These are phyloP conservation scores for Apeira syringaria DNA, from an alignment of 2,888 invertebrate genomes.

Conservation along the genomic window DNA sequence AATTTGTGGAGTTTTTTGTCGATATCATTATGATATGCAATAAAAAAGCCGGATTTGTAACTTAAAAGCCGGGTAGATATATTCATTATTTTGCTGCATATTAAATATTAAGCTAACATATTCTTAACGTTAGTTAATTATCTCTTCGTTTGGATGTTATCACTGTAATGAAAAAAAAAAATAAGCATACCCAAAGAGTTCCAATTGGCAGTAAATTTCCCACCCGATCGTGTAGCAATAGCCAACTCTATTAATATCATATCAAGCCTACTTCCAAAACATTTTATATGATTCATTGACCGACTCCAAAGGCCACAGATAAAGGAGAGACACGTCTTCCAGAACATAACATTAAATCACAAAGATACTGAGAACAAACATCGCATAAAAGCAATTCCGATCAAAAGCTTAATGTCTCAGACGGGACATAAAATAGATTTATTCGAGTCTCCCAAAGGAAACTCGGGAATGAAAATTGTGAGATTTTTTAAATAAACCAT, in stretches of 20 bases:
- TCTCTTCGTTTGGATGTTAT: no score
- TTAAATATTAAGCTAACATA: no score
- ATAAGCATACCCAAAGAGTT: no score
- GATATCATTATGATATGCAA: constrained; percentile 7
- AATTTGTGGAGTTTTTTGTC: constrained; percentile 14
- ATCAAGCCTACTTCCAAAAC: constrained; percentile 36
- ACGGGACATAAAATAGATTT: constrained; percentile 75
- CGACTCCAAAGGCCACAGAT: constrained; percentile 41
- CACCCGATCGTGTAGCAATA: no score
- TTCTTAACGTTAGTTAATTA: no score
- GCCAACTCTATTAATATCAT: constrained; percentile 39
- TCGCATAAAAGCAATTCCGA: constrained; percentile 78
- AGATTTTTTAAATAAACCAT: constrained; percentile 82
- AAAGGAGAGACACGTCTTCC: constrained; percentile 56
- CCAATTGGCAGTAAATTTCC: no score
- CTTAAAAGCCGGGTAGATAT: no score
- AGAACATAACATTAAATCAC: constrained; percentile 72
- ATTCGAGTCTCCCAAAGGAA: constrained; percentile 65
- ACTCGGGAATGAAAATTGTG: constrained; percentile 76
- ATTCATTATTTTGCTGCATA: no score
- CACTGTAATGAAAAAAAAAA: no score
- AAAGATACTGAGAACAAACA: constrained; percentile 71
- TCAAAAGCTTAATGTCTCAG: constrained; percentile 75
- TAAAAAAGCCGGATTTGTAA: constrained; percentile 7
- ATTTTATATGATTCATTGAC: constrained; percentile 43